phyloP scores from a whole-genome alignment of 2,113 vertebrate species.

The Ammodramus savannarum region DNA sequence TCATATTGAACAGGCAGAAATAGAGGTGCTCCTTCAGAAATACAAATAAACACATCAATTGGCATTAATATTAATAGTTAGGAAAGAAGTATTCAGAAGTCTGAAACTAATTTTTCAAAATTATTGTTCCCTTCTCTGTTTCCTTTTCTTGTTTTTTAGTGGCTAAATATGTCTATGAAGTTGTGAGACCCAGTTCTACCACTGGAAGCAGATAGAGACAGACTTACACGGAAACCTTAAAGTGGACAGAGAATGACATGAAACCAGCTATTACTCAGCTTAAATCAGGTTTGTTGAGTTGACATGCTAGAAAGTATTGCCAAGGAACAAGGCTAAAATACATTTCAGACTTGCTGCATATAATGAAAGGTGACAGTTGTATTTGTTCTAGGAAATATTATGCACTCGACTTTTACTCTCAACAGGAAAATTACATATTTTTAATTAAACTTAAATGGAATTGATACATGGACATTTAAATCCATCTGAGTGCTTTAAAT shows the following conservation, averaged over 20 bases:
- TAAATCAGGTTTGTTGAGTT: not conserved
- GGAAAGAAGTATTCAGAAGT: not conserved
- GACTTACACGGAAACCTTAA: not conserved
- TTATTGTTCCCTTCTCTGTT: not conserved
- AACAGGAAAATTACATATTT: not conserved
- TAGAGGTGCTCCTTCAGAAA: not conserved
- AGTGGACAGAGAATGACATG: not conserved
- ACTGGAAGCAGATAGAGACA: not conserved
- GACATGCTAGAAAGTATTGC: not conserved
- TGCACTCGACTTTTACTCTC: not conserved
- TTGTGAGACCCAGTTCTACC: not conserved
- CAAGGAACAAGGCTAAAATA: not conserved
- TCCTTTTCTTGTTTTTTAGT: not conserved
- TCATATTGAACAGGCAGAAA: not conserved
- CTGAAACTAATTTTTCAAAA: not conserved
- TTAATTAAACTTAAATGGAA: not conserved
- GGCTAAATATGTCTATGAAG: not conserved
- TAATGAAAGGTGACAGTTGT: not conserved
- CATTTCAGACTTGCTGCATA: not conserved
- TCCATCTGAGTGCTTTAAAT: not conserved
- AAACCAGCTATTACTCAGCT: not conserved
- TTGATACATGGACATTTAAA: not conserved
- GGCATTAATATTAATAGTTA: rapidly evolving
- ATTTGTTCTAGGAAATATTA: not conserved
- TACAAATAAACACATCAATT: not conserved